Conservation (phyloP, 2,113 vertebrate species). For the Noctilio leporinus region DNA sequence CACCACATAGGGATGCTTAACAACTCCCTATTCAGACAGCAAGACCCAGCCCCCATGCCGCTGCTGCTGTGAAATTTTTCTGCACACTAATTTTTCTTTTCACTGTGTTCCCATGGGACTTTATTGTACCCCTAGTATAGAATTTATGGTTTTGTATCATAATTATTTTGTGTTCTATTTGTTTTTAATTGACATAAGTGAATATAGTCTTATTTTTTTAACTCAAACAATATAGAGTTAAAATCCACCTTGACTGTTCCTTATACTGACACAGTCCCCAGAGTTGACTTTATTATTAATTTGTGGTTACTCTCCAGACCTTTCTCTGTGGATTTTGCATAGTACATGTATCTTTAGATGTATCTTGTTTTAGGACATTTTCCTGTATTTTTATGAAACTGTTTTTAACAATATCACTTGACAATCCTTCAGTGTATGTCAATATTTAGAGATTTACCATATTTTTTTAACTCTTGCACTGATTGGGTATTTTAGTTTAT, state of each 20-base stretch:
- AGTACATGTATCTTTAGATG: background rate
- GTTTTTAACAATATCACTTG: background rate
- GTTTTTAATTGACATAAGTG: background rate
- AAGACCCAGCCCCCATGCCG: background rate
- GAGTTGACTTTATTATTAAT: background rate
- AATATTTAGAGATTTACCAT: background rate
- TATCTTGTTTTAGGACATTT: background rate
- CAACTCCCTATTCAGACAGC: background rate
- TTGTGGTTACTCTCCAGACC: background rate
- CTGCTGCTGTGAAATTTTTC: background rate
- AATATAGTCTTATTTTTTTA: background rate
- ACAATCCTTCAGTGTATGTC: background rate
- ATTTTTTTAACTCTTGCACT: background rate
- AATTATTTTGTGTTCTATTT: background rate
- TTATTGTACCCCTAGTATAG: background rate
- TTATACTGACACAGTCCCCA: background rate
- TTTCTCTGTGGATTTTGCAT: background rate
- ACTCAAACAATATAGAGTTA: background rate
- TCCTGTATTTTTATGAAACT: conserved; percentile 23
- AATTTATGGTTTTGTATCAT: background rate
- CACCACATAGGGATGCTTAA: background rate
- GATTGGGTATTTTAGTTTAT: background rate
- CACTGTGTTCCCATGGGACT: background rate
- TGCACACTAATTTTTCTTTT: background rate
- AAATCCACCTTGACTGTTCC: background rate